Conservation (phyloP, 37 sponge, comb jelly and placozoan genomes). For the Beroe ovata region DNA sequence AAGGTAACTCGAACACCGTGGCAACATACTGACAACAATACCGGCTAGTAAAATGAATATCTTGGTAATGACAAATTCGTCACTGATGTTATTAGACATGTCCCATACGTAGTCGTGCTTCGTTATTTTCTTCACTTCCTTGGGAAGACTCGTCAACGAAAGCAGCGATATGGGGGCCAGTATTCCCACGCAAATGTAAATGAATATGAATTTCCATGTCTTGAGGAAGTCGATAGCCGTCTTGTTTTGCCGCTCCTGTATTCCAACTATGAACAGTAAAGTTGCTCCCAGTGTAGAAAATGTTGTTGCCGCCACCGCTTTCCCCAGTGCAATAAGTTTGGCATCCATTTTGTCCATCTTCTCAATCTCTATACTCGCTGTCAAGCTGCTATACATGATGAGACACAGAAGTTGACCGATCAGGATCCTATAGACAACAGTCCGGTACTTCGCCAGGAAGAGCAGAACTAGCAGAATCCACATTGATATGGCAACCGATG, state of each 20-base stretch:
- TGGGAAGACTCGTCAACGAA: background rate
- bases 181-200: background rate
- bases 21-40: background rate
- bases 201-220: background rate
- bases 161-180: background rate
- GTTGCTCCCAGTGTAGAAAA: background rate
- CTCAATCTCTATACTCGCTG: background rate
- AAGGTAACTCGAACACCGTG: background rate
- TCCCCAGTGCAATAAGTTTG: conserved; percentile 1
- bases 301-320: background rate
- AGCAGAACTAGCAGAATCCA: conserved; percentile 47
- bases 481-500: background rate
- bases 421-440: background rate
- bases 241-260: background rate
- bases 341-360: background rate
- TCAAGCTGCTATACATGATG: background rate
- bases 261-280: background rate
- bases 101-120: conserved; percentile 45
- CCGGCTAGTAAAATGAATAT: background rate
- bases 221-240: background rate
- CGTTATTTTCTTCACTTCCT: background rate
- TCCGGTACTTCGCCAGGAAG: conserved; percentile 1
- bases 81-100: background rate
- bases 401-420: conserved; percentile 26
- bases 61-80: conserved; percentile 25